Base-by-base conservation (phyloP, 2,797 vertebrate genomes). In the Ispidina picta region DNA sequence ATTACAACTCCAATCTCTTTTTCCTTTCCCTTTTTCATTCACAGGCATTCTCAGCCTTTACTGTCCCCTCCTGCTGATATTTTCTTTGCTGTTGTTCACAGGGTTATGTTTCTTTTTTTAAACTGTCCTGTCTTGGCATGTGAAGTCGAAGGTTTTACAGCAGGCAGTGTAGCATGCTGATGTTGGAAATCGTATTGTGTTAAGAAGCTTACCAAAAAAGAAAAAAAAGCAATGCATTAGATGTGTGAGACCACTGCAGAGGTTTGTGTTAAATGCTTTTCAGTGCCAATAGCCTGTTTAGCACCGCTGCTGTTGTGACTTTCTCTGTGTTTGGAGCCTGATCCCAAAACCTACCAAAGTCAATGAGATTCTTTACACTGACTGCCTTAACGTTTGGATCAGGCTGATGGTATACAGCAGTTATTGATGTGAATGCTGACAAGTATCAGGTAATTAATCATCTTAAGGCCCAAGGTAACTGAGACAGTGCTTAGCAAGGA, bases 361-460 rank as follows among this genome's bases (percentile, higher is more conserved):
- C 89, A 90, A 71, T 86, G 91, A 87, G 78, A 89, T 91, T 86
- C 93, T 75, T 90, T 89, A 56, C 84, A n/a, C 59, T 82, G 62
- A 37, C 63, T 95, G 83, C 41, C 39, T 28, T n/a, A 58, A 19
- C 26, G 5, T 76, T 81, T 66, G 90, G 77, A 82, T 65, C 33
- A 5, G 78, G 37, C 80, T 78, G 83, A 71, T 70, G 85, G n/a
- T 79, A 9, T 74, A 63, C 6, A 25, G 41, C 73, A 35, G 62
- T 29, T 41, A 51, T 49, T 4, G 15, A 29, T 49, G 75, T 2
- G 21, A 62, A 58, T 9, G 56, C 83, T 52, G 80, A 35, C 39
- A 41, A 23, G 54, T 81, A 72, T 22, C 55, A 71, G 87, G 77
- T 92, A 84, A 89, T 84, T 88, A 46, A 68, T 82, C 68, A 71